Evolutionary conservation across 2,113 vertebrate species (phyloP).

Genomic region (Podocnemis expansa): DNA sequence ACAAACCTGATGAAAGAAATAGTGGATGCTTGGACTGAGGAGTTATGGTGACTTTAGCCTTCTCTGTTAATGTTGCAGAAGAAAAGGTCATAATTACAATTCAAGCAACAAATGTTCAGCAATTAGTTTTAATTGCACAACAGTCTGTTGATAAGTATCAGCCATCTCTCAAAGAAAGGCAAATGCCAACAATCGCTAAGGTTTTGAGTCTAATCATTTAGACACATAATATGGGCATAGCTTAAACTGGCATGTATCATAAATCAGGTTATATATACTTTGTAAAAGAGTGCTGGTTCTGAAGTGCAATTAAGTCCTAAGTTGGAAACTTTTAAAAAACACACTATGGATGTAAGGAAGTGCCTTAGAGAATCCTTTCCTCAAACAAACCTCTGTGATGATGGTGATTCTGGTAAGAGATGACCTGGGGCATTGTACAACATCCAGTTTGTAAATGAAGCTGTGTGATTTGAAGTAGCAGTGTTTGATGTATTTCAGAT

Average conservation of each 20-base stretch:
- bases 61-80: neutral
- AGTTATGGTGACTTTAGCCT: neutral
- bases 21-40: neutral
- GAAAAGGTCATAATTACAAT: neutral
- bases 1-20: neutral
- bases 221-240: neutral
- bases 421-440: neutral
- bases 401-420: neutral
- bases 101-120: neutral
- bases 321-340: neutral
- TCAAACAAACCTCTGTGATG: neutral
- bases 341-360: neutral
- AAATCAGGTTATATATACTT: constrained; percentile 9
- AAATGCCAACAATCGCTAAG: neutral
- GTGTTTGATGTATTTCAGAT: neutral
- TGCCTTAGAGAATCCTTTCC: neutral
- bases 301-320: neutral
- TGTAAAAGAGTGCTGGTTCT: neutral
- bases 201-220: neutral
- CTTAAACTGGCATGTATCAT: neutral
- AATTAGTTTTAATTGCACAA: neutral
- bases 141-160: neutral
- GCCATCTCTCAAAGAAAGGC: neutral
- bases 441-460: neutral
- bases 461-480: neutral